phyloP scores from a whole-genome alignment of 2,888 invertebrate genomes.

The Lithodes maja region DNA sequence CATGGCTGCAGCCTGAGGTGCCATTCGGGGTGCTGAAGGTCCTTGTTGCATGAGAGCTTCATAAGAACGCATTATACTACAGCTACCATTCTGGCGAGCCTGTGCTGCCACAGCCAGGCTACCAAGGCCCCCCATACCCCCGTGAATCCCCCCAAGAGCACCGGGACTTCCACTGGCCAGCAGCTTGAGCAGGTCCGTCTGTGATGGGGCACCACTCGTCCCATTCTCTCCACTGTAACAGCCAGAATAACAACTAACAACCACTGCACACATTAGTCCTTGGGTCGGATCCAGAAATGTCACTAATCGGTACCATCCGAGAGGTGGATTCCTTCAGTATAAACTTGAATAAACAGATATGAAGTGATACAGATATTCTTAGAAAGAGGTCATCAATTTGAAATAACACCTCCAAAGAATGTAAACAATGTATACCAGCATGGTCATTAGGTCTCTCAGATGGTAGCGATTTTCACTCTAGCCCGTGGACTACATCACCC shows the following conservation, averaged over 20 bases:
- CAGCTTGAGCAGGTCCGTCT: conserved; percentile 71
- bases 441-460: too few species aligned
- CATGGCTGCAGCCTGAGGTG: conserved; percentile 68
- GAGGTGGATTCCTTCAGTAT: too few species aligned
- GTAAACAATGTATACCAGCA: too few species aligned
- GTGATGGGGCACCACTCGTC: conserved; percentile 69
- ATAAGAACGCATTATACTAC: conserved; percentile 67
- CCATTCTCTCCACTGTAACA: conserved; percentile 71
- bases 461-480: too few species aligned
- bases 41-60: conserved; percentile 65
- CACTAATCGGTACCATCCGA: too few species aligned
- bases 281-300: too few species aligned
- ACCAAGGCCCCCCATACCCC: conserved; percentile 66
- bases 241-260: conserved; percentile 69
- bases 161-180: conserved; percentile 64
- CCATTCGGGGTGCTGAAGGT: conserved; percentile 61
- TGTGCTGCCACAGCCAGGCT: conserved; percentile 67
- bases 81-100: conserved; percentile 69
- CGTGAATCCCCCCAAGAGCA: conserved; percentile 62
- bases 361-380: too few species aligned
- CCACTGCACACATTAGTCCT: conserved; percentile 48
- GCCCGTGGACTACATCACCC: not conserved
- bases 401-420: too few species aligned
- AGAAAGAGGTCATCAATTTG: too few species aligned
- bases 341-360: too few species aligned